A percentile compares a stretch with the other conserved stretches of the same genome.
Conservation (phyloP, 2,113 vertebrate genomes). For the Garra rufa region DNA sequence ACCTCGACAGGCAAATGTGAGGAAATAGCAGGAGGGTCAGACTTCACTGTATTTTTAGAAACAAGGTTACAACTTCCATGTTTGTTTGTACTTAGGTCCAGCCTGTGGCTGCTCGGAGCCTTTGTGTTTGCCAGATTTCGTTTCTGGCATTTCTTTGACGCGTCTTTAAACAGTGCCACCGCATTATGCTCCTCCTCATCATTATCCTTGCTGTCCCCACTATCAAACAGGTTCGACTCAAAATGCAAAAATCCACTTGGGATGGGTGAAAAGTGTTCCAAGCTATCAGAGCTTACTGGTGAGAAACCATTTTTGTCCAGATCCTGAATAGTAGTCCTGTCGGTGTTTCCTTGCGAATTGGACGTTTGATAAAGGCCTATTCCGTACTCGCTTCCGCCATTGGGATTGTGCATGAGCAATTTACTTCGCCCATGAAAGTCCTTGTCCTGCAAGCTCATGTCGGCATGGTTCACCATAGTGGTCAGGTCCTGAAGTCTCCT, state of each 20-base stretch:
- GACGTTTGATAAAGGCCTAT: constrained; percentile 65
- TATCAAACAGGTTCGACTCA: constrained; percentile 77
- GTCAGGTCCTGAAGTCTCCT: constrained; percentile 86
- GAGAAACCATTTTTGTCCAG: constrained; percentile 71
- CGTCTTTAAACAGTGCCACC: constrained; percentile 54
- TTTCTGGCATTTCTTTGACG: constrained; percentile 60
- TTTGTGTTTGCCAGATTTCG: constrained; percentile 54
- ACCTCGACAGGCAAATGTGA: constrained; percentile 69
- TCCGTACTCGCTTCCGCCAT: constrained; percentile 62
- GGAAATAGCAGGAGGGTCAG: constrained; percentile 70
- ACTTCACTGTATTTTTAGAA: constrained; percentile 74
- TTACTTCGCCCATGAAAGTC: constrained; percentile 62
- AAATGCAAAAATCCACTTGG: constrained; percentile 79
- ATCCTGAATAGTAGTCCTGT: constrained; percentile 56
- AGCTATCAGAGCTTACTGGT: constrained; percentile 69
- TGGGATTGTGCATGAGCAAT: constrained; percentile 68
- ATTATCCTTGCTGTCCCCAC: constrained; percentile 69
- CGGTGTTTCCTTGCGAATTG: constrained; percentile 61
- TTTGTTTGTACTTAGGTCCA: constrained; percentile 68
- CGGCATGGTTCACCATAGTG: constrained; percentile 81
- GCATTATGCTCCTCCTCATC: constrained; percentile 51
- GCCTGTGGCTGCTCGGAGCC: constrained; percentile 44
- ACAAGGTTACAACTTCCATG: constrained; percentile 69
- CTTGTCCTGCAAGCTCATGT: constrained; percentile 60
- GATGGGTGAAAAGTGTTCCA: constrained; percentile 71